Percentiles rank a stretch among this genome's conserved stretches.
Evolutionary conservation across 2,113 vertebrate species (phyloP).

Genomic region (Numenius arquata): DNA sequence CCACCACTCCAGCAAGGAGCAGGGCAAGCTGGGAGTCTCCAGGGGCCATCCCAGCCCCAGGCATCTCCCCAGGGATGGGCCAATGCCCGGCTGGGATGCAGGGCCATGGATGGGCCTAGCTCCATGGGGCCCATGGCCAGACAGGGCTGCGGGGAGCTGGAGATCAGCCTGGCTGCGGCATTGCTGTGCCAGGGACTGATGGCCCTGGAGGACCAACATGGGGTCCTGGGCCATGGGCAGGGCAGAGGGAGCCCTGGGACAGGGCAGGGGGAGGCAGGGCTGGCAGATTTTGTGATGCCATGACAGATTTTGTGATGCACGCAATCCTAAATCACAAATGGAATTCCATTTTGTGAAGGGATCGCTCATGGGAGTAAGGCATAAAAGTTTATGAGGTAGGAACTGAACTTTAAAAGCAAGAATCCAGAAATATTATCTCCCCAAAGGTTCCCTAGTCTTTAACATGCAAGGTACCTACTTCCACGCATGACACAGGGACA

Average conservation of each 20-base stretch:
- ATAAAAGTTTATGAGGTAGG: background rate
- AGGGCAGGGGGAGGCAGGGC: background rate
- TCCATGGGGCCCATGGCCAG: accelerated
- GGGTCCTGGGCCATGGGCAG: background rate
- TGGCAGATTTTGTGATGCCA: background rate
- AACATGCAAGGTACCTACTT: background rate
- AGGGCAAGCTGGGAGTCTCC: no score
- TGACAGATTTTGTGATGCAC: background rate
- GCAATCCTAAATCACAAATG: background rate
- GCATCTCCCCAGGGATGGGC: background rate
- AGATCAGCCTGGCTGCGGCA: background rate
- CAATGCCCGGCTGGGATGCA: background rate
- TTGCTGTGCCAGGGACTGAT: background rate
- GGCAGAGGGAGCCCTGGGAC: background rate
- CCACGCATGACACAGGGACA: accelerated
- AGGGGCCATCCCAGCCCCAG: background rate
- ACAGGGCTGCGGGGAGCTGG: background rate
- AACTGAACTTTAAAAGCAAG: background rate
- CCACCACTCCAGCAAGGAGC: background rate
- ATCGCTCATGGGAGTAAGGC: background rate
- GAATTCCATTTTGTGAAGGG: background rate
- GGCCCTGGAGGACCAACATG: background rate
- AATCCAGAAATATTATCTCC: background rate
- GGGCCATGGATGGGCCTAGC: no score
- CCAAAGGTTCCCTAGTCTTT: background rate